These are phyloP conservation scores for Tineola bisselliella DNA, from an alignment of 2,888 invertebrate genomes.

Conservation along the genomic window DNA sequence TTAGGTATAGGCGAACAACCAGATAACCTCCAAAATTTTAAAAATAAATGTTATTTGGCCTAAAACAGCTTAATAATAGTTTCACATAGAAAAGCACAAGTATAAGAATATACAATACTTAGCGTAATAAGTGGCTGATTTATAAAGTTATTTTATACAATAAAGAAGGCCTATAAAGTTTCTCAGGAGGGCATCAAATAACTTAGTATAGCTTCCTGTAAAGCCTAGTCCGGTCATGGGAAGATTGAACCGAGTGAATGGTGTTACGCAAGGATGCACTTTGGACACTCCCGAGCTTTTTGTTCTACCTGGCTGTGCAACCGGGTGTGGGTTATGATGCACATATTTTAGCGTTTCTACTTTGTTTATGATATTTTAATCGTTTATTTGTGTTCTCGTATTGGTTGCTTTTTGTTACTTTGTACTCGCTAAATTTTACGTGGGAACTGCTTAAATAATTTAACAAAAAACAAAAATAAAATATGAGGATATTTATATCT, in stretches of 20 bases:
- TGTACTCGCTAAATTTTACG: neutral
- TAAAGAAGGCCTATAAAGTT: neutral
- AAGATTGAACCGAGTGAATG: neutral
- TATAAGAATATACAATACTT: no score
- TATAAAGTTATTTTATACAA: neutral
- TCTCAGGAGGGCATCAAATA: neutral
- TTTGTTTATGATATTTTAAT: neutral
- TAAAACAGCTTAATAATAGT: no score
- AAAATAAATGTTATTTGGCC: no score
- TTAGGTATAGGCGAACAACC: no score
- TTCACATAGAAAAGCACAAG: no score
- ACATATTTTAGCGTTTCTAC: neutral
- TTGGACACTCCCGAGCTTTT: constrained; percentile 2
- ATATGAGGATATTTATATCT: no score
- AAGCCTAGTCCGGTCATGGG: neutral
- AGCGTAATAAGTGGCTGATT: no score
- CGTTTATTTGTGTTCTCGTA: neutral
- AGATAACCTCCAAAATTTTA: no score
- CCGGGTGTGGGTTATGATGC: neutral
- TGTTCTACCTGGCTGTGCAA: neutral
- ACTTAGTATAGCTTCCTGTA: constrained; percentile 3
- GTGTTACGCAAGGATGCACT: constrained; percentile 4
- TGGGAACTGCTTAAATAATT: neutral
- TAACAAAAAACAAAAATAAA: no score
- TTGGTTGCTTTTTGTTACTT: neutral